A percentile compares a stretch with the other conserved stretches of the same genome.
Evolutionary conservation across 2,113 vertebrate species (phyloP).

Genomic region (Arvicanthis niloticus): DNA sequence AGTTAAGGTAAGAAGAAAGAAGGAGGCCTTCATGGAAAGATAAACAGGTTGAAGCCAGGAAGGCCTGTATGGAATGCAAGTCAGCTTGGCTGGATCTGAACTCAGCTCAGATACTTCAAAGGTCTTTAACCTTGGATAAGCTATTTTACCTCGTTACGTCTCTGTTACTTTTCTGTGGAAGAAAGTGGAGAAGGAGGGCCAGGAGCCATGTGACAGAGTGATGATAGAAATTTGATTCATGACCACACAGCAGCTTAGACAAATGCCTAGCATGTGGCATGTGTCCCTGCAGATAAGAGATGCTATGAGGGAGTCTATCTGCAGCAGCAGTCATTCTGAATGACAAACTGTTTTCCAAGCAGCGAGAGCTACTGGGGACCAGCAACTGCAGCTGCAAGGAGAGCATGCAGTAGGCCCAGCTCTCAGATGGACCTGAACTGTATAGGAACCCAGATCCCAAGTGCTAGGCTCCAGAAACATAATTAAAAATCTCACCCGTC

Average conservation of each 20-base stretch:
- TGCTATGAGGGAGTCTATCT: background rate
- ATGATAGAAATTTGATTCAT: background rate
- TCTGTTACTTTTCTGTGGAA: background rate
- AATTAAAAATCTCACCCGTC: background rate
- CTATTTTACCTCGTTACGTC: background rate
- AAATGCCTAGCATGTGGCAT: background rate
- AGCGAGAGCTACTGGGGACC: background rate
- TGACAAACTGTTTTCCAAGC: background rate
- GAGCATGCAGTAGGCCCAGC: background rate
- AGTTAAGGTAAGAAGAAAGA: background rate
- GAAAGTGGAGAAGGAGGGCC: background rate
- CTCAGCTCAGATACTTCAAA: background rate
- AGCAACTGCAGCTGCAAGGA: background rate
- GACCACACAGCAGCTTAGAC: background rate
- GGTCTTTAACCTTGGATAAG: background rate
- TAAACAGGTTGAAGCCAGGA: background rate
- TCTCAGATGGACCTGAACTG: background rate
- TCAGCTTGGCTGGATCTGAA: background rate
- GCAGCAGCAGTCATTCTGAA: background rate
- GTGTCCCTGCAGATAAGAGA: background rate
- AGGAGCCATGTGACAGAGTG: no score
- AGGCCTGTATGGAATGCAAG: background rate
- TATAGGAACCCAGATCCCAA: conserved; percentile 17
- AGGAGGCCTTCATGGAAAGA: background rate
- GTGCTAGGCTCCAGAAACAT: background rate